phyloP scores from a whole-genome alignment of 2,113 vertebrate genomes.

The Caranx ignobilis region DNA sequence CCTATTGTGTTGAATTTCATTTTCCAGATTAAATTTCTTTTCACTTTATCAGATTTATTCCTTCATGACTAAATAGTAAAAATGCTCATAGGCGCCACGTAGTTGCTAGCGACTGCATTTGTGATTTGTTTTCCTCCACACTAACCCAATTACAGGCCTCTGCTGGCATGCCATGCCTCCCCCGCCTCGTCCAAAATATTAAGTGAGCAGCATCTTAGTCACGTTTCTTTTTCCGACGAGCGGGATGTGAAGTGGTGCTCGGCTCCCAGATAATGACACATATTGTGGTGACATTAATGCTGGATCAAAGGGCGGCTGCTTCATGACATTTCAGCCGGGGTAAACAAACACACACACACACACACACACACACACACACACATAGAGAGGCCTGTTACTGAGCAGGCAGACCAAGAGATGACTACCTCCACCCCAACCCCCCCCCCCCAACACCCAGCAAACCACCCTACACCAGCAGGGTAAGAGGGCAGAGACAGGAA shows the following conservation, averaged over 20 bases:
- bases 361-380: too few species aligned
- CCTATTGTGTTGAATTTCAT: not conserved
- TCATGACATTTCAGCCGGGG: slow-evolving; percentile 63
- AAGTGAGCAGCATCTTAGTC: slow-evolving; percentile 55
- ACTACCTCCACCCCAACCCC: slow-evolving; percentile 55
- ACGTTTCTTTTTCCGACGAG: slow-evolving; percentile 60
- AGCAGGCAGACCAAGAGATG: slow-evolving; percentile 42
- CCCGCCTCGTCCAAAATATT: slow-evolving; percentile 22
- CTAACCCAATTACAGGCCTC: slow-evolving; percentile 2
- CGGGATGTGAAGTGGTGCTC: slow-evolving; percentile 52
- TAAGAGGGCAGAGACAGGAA: slow-evolving; percentile 58
- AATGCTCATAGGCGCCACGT: not conserved
- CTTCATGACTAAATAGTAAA: not conserved
- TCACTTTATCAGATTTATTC: not conserved
- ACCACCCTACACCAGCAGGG: slow-evolving; percentile 34
- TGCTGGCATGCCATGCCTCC: slow-evolving; percentile 22
- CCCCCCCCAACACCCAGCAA: slow-evolving; percentile 40
- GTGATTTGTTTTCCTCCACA: slow-evolving; percentile 26
- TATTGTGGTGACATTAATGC: slow-evolving; percentile 65
- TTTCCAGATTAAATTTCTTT: not conserved
- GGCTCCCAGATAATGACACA: slow-evolving; percentile 69
- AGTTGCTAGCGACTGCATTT: not conserved
- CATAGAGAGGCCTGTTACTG: slow-evolving; percentile 47
- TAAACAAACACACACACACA: slow-evolving; percentile 70
- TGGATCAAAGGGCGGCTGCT: slow-evolving; percentile 66